phyloP scores from a whole-genome alignment of 2,888 invertebrate species.

The Teleogryllus oceanicus region DNA sequence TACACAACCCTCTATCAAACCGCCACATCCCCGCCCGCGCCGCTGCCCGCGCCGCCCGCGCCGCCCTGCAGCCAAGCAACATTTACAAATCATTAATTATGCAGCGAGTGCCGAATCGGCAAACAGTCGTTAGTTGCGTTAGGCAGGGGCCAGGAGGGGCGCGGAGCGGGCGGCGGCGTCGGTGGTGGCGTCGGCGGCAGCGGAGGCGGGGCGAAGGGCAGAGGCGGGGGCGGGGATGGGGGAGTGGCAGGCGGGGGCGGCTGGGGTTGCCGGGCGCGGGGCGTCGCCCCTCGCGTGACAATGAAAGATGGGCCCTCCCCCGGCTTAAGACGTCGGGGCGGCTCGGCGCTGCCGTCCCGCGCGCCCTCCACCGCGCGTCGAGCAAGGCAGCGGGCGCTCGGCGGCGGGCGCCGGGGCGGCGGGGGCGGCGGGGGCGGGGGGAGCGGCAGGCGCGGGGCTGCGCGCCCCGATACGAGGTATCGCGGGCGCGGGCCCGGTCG shows the following conservation, averaged over 20 bases:
- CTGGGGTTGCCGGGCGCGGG: background rate
- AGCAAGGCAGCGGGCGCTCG: background rate
- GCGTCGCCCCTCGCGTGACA: background rate
- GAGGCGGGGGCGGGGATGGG: background rate
- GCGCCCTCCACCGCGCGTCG: background rate
- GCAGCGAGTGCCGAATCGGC: constrained; percentile 35
- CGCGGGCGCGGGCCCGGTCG: background rate
- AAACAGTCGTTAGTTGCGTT: constrained; percentile 34
- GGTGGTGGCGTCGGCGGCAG: background rate
- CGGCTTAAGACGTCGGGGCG: background rate
- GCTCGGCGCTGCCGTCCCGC: background rate
- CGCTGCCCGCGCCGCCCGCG: background rate
- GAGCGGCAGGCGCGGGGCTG: background rate
- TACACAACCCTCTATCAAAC: constrained; percentile 20
- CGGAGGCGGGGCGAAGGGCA: constrained; percentile 2
- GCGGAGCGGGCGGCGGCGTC: constrained; percentile 19
- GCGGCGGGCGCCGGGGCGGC: background rate
- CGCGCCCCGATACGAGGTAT: background rate
- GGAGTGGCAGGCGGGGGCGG: constrained; percentile 22
- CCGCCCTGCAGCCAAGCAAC: constrained; percentile 25
- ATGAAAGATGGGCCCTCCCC: background rate
- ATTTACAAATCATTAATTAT: constrained; percentile 37
- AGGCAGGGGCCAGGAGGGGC: constrained; percentile 20
- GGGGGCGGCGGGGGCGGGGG: background rate
- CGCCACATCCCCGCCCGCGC: background rate